A percentile compares a stretch with the other conserved stretches of the same genome.
These are phyloP conservation scores for Anolis carolinensis DNA, from an alignment of 2,113 vertebrate genomes.

Conservation along the genomic window DNA sequence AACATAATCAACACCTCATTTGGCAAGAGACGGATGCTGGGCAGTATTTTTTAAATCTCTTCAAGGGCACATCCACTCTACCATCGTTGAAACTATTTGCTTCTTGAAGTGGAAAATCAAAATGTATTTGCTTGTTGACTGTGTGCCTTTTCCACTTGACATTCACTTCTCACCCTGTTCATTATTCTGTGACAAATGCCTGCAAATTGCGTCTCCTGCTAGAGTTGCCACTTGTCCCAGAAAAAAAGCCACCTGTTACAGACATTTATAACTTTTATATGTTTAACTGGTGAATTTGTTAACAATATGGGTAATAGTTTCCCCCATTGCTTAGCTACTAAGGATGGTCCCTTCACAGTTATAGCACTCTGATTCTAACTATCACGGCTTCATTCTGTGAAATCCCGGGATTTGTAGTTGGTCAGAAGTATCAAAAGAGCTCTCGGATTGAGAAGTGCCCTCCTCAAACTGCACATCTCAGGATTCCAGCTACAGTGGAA, in stretches of 20 bases:
- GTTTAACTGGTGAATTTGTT: background rate
- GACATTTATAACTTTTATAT: background rate
- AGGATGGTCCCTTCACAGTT: too few relatives aligned
- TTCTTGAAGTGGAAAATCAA: slow-evolving; percentile 80
- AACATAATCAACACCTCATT: slow-evolving; percentile 73
- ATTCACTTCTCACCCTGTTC: slow-evolving; percentile 34
- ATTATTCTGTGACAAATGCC: background rate
- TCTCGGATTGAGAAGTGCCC: too few relatives aligned
- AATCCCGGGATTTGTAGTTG: too few relatives aligned
- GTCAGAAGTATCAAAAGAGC: too few relatives aligned
- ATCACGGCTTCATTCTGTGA: too few relatives aligned
- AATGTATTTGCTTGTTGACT: slow-evolving; percentile 76
- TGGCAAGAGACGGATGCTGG: slow-evolving; percentile 78
- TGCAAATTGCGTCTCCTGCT: background rate
- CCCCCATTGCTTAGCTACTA: background rate
- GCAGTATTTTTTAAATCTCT: slow-evolving; percentile 81
- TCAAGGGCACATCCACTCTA: slow-evolving; percentile 80
- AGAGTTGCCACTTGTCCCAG: background rate
- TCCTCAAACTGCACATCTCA: too few relatives aligned
- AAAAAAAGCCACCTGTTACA: background rate
- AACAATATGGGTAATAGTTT: background rate
- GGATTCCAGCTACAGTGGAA: too few relatives aligned
- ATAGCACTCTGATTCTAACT: too few relatives aligned
- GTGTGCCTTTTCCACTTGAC: slow-evolving; percentile 66
- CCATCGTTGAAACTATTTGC: slow-evolving; percentile 81